Evolutionary conservation across 2,888 invertebrate species (phyloP).

Genomic region (Polietes domitor): DNA sequence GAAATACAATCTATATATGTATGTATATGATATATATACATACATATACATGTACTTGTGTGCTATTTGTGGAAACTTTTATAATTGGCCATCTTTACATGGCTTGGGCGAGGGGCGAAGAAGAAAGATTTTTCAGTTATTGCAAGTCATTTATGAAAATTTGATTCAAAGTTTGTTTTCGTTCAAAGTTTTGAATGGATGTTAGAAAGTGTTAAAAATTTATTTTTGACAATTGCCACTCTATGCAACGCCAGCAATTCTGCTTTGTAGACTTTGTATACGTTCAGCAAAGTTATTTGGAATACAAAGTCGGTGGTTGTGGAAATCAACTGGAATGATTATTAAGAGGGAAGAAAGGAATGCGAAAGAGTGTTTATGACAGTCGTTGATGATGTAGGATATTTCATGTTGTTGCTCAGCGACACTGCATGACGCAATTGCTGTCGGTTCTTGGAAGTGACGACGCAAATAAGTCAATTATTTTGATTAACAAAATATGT

Average conservation of each 20-base stretch:
- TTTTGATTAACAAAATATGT: no score
- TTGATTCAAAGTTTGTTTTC: slow-evolving; percentile 20
- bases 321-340: no score
- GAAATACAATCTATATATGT: slow-evolving; percentile 18
- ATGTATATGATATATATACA: not conserved
- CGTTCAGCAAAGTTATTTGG: no score
- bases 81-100: slow-evolving; percentile 42
- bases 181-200: not conserved
- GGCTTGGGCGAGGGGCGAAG: not conserved
- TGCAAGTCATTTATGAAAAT: slow-evolving; percentile 30
- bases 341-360: no score
- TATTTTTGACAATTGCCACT: not conserved
- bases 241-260: not conserved
- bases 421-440: no score
- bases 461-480: no score
- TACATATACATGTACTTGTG: not conserved
- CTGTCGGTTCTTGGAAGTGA: no score
- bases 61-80: slow-evolving; percentile 49
- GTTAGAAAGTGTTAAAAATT: slow-evolving; percentile 11
- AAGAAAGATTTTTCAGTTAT: slow-evolving; percentile 20
- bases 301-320: no score
- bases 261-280: no score
- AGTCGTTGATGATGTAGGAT: no score
- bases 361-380: no score
- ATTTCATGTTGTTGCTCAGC: no score